Conservation (phyloP, 2,797 vertebrate species). For the Brachyalestes nurse region DNA sequence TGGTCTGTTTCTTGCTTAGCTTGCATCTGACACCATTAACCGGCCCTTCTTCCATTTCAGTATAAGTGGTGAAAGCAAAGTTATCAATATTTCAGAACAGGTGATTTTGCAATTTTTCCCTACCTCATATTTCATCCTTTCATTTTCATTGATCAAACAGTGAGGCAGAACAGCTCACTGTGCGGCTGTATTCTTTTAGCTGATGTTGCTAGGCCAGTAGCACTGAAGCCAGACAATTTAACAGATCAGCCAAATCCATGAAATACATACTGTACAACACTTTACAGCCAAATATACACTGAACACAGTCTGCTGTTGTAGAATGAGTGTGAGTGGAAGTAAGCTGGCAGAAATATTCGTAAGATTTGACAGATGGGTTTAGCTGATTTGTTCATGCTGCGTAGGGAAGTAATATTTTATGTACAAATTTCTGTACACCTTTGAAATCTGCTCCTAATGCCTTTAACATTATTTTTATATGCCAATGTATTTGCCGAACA, state of each 20-base stretch:
- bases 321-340: background rate
- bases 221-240: conserved; percentile 29
- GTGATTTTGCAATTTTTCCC: background rate
- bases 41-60: background rate
- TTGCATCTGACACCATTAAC: conserved; percentile 16
- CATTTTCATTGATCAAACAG: conserved; percentile 35
- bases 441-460: too few relatives aligned
- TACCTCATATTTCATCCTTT: conserved; percentile 32
- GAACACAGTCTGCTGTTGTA: background rate
- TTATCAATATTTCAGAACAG: conserved; percentile 21
- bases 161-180: conserved; percentile 16
- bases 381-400: conserved; percentile 2
- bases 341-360: background rate
- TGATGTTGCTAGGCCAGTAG: conserved; percentile 27
- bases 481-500: too few relatives aligned
- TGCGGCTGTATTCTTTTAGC: conserved; percentile 19
- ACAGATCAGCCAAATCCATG: conserved; percentile 36
- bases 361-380: background rate
- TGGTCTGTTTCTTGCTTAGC: background rate
- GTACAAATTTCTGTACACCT: too few relatives aligned
- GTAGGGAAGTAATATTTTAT: background rate
- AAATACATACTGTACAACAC: background rate
- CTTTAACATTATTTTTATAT: too few relatives aligned
- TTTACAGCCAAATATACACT: conserved; percentile 15
- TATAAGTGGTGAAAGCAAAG: conserved; percentile 9